These are phyloP conservation scores for Gallinago stenura DNA, from an alignment of 2,797 vertebrate species.

Conservation along the genomic window DNA sequence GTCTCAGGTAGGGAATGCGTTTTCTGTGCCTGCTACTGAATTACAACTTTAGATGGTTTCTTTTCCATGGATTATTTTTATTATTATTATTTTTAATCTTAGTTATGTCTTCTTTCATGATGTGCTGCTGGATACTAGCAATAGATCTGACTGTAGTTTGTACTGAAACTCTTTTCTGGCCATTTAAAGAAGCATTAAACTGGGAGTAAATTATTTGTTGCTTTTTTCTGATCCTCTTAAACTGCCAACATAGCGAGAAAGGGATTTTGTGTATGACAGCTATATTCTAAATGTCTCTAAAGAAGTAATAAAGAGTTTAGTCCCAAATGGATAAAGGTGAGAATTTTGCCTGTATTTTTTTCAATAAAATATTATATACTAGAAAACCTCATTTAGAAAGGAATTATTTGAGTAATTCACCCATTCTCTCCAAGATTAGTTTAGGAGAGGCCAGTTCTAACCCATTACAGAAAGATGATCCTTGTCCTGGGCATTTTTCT, in stretches of 20 bases:
- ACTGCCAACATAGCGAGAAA: background rate
- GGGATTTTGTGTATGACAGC: background rate
- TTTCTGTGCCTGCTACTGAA: background rate
- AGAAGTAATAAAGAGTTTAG: background rate
- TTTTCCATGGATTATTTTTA: constrained; percentile 27
- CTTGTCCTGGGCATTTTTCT: background rate
- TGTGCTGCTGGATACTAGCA: background rate
- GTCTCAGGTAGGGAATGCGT: background rate
- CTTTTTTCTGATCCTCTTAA: constrained; percentile 31
- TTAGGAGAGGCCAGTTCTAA: background rate
- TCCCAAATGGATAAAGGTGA: background rate
- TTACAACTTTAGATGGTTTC: background rate
- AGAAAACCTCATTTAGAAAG: background rate
- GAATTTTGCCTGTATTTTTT: background rate
- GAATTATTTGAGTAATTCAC: background rate
- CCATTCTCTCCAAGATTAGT: background rate
- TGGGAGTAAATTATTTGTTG: constrained; percentile 41
- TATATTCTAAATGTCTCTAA: background rate
- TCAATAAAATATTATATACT: background rate
- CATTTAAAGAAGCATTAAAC: constrained; percentile 37
- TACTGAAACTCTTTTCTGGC: background rate
- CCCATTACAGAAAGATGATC: background rate
- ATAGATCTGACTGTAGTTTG: constrained; percentile 38
- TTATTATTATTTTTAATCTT: constrained; percentile 62
- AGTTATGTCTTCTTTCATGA: background rate